Evolutionary conservation across 2,888 invertebrate species (phyloP), one percentile per base, ranked within the genome.

Genomic region (Tridacna gigas): DNA sequence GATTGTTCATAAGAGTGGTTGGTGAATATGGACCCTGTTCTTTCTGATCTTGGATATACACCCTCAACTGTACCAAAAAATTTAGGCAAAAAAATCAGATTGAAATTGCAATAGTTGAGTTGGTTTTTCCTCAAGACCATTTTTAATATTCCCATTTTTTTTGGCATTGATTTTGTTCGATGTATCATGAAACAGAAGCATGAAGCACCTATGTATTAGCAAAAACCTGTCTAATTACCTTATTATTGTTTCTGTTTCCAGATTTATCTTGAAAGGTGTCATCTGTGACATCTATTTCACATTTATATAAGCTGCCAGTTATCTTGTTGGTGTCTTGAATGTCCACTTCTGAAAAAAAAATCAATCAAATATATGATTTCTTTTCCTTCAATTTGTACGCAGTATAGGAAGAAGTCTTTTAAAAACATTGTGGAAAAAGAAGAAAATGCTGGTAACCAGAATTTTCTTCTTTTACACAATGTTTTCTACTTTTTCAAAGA

Each of bases 241-340:
- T 56, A 20, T 56, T 56, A 3, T 20, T 15, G 56, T 15, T 56
- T 56, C 20, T 56, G 25, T 15, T 48, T 45, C 45, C 48, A 11
- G 67, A 28, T 18, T 45, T 26, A 20, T 28, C 51, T 7, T 67
- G 20, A n/a, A 82, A 83, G 0, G 48, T 47, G 3, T 48, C 65
- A 48, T 86, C 86, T 11, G 79, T 80, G 26, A 86, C 79, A 7
- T 75, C 74, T 7, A 86, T 67, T 28, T 81, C 79, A 80, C 86
- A 86, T 26, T 79, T 67, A 48, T 86, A 86, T 25, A 60, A 47
- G 7, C 69, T 65, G 13, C n/a, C 77, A 5, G 47, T 26, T 11
- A 83, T 56, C 13, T 25, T 51, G 20, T 77, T 74, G 9, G 77
- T 25, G 15, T 77, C 74, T 45, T 74, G 67, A 18, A 86, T 45